These are phyloP conservation scores for Campylorhamphus procurvoides DNA, from an alignment of 2,113 vertebrate species.

Conservation along the genomic window DNA sequence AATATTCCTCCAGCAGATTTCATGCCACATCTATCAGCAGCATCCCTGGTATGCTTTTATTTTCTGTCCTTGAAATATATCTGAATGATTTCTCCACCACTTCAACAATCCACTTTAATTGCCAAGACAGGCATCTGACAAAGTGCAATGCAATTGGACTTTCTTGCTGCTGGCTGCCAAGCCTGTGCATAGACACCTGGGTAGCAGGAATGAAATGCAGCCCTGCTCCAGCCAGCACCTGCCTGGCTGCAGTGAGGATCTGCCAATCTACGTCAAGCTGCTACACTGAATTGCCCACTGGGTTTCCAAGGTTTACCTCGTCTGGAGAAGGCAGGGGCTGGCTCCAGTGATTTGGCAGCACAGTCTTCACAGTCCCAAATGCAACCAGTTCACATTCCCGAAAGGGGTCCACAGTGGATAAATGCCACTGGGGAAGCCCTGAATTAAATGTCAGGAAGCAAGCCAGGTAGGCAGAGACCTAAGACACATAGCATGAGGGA, in stretches of 20 bases:
- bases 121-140: not conserved
- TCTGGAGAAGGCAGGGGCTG: not conserved
- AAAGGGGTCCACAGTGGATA: not conserved
- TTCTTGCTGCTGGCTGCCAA: not conserved
- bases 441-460: not conserved
- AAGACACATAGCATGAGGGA: not conserved
- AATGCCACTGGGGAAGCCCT: not conserved
- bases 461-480: not conserved
- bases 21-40: not conserved
- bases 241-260: not conserved
- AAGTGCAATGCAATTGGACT: not conserved
- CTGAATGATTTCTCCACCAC: not conserved
- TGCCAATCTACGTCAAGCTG: not conserved
- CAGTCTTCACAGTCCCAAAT: not conserved
- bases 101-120: not conserved
- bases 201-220: not conserved
- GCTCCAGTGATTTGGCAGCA: not conserved
- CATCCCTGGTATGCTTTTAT: not conserved
- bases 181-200: not conserved
- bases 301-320: not conserved
- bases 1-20: not conserved
- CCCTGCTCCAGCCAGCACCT: not conserved
- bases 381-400: not conserved
- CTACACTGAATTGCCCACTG: rapidly evolving
- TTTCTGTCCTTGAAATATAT: not conserved